Evolutionary conservation across 2,888 invertebrate genomes (phyloP).

Genomic region (Andrena hattorfiana): DNA sequence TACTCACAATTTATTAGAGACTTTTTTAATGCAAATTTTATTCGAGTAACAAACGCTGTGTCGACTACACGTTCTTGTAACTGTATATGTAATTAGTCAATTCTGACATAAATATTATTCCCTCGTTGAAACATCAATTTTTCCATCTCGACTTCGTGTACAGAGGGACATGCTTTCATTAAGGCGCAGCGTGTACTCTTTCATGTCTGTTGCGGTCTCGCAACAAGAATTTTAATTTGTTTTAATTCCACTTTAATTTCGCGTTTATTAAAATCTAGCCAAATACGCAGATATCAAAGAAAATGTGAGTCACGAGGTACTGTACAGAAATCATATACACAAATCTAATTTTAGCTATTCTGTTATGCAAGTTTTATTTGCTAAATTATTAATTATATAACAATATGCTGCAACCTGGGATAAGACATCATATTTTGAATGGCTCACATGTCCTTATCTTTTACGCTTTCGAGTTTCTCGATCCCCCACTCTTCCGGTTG

Average conservation of each 20-base stretch:
- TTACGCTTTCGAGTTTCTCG: too few species aligned
- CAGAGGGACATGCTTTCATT: constrained; percentile 41
- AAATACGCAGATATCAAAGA: neutral
- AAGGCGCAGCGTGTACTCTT: constrained; percentile 8
- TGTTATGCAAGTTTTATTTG: too few species aligned
- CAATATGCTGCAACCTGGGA: too few species aligned
- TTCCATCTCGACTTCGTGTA: neutral
- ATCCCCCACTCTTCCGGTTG: too few species aligned
- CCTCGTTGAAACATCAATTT: neutral
- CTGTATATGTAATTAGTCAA: neutral
- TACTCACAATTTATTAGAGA: neutral
- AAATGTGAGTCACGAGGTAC: neutral
- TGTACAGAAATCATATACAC: too few species aligned
- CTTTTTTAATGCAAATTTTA: neutral
- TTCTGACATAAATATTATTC: neutral
- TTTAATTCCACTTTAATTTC: constrained; percentile 7
- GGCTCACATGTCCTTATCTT: too few species aligned
- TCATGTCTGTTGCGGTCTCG: neutral
- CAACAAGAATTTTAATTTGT: constrained; percentile 50
- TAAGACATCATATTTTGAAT: too few species aligned
- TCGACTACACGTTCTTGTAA: neutral
- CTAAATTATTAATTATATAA: too few species aligned
- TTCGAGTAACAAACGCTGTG: neutral
- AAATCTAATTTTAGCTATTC: too few species aligned
- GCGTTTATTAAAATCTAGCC: constrained; percentile 38